Conservation (phyloP, 2,113 vertebrate genomes). For the Lanius collurio region DNA sequence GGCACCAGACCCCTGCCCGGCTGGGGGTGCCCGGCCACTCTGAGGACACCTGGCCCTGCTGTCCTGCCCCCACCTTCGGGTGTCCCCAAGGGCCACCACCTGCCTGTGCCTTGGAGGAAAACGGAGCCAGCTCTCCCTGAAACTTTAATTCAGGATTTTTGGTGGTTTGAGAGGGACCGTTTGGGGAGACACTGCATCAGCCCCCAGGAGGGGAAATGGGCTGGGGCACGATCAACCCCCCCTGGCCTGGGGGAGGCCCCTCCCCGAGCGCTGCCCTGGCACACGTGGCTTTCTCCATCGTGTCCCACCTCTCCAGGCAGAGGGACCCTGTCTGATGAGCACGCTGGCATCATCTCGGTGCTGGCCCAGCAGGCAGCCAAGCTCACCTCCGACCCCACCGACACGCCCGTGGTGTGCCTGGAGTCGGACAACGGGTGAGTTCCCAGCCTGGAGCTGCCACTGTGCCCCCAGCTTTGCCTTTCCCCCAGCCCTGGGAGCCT, state of each 20-base stretch:
- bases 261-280: accelerated
- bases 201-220: accelerated
- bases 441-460: accelerated
- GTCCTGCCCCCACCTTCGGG: accelerated
- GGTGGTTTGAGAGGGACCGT: accelerated
- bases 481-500: background rate
- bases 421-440: constrained; percentile 93
- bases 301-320: constrained; percentile 74
- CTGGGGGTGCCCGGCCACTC: no score
- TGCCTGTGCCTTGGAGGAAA: background rate
- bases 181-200: accelerated
- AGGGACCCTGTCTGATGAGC: constrained; percentile 93
- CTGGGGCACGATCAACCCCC: accelerated
- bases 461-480: accelerated
- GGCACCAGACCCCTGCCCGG: no score
- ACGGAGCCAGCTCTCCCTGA: accelerated
- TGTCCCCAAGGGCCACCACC: background rate
- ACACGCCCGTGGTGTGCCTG: constrained; percentile 90
- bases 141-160: accelerated
- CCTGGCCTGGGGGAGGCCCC: background rate
- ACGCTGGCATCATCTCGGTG: constrained; percentile 91
- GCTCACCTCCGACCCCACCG: constrained; percentile 88
- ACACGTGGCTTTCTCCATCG: accelerated
- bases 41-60: background rate
- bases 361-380: constrained; percentile 91